phyloP scores from a whole-genome alignment of 1,140 invertebrate genomes.

The Colletes gigas region DNA sequence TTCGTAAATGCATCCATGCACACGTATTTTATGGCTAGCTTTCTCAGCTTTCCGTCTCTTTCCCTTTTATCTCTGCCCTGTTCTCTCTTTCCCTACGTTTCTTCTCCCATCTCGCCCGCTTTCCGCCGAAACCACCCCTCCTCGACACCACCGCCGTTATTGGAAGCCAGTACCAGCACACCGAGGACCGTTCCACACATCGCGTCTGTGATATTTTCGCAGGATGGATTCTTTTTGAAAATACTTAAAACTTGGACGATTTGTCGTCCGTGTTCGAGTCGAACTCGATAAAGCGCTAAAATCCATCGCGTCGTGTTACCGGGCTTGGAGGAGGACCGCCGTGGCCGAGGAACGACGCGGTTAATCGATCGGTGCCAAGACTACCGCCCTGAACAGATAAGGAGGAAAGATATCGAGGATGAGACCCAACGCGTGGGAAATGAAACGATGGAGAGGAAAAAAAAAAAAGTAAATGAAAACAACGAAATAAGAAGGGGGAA shows the following conservation, averaged over 20 bases:
- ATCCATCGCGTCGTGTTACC: conserved; percentile 51
- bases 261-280: conserved; percentile 65
- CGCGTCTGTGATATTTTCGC: conserved; percentile 62
- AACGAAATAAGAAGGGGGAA: background rate
- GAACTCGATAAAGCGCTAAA: conserved; percentile 64
- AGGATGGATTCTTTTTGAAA: conserved; percentile 68
- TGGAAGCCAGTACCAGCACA: background rate
- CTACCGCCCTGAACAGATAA: conserved; percentile 31
- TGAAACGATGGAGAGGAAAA: background rate
- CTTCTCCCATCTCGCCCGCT: background rate
- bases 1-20: conserved; percentile 73
- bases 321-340: conserved; percentile 16
- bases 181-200: background rate
- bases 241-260: conserved; percentile 76
- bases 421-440: too few relatives aligned
- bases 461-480: background rate
- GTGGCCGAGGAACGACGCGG: conserved; percentile 11
- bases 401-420: conserved; percentile 11
- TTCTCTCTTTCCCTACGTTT: background rate
- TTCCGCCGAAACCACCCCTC: background rate
- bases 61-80: conserved; percentile 10
- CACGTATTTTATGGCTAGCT: conserved; percentile 71
- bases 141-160: conserved; percentile 16
- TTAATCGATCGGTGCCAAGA: conserved; percentile 41
- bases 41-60: conserved; percentile 49